Evolutionary conservation across 2,888 invertebrate genomes (phyloP), one percentile per base, ranked within the genome.

Genomic region (Periphyllus acericola): DNA sequence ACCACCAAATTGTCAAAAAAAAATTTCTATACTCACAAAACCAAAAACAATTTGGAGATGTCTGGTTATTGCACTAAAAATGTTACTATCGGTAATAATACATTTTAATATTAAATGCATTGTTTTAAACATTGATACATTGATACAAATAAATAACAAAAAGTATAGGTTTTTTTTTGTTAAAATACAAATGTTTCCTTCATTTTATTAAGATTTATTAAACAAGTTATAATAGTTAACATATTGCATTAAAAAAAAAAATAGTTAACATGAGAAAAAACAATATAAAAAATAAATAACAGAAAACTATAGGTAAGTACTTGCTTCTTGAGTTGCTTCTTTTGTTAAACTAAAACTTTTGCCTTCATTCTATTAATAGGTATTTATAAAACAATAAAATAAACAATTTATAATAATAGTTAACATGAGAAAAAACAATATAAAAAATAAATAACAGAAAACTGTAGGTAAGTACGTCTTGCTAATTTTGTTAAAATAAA

Each of bases 51-150:
- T 3, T 66, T 66, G 25, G 75, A 75, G 75, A 75, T 75, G 75
- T 75, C 75, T 75, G 75, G 75, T 40, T 75, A 40, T 46, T 75
- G 75, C 75, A 29, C 75, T 46, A 75, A 75, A 40, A 75, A 75
- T 40, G 75, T 75, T 40, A 36, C 3, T 11, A 25, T 40, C 36
- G 36, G 25, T 74, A 40, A 40, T n/a, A 40, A 40, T 9, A 74
- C 21, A 60, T 60, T 19, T 36, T 25, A 72, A 34, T 74, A 74
- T 40, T 36, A 5, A 5, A 25, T 36, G 40, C 74, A 75, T 75
- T 25, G 40, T 75, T 75, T 75, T 75, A 75, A n/a, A 75, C 46
- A 75, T 75, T 75, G 14, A 75, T 75, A 46, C n/a, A 14, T 75
- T n/a, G 17, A 46, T n/a, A 46, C n/a, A 75, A 75, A 40, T 75